These are phyloP conservation scores for Clostera curtula DNA, from an alignment of 2,888 invertebrate genomes.

Conservation along the genomic window DNA sequence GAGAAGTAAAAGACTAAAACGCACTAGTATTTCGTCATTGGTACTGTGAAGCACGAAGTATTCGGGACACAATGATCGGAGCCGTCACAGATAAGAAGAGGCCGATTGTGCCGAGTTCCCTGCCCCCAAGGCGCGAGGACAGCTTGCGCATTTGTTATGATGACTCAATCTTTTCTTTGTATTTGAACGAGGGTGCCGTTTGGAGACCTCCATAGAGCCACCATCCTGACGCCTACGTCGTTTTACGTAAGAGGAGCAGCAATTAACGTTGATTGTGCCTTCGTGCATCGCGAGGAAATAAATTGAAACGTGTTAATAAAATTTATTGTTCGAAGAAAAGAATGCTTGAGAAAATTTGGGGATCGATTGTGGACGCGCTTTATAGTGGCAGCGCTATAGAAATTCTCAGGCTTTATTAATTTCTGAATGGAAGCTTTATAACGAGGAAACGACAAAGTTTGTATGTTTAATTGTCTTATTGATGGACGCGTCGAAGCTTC, in stretches of 20 bases:
- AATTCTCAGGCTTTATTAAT: conserved; percentile 38
- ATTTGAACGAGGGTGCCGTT: conserved; percentile 39
- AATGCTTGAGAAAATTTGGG: conserved; percentile 53
- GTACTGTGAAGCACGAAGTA: conserved; percentile 54
- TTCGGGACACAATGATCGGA: conserved; percentile 62
- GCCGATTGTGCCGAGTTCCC: conserved; percentile 60
- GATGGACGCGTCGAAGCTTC: conserved; percentile 7
- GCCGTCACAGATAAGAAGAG: conserved; percentile 67
- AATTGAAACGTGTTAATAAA: conserved; percentile 68
- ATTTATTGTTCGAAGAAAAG: conserved; percentile 56
- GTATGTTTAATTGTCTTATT: conserved; percentile 27
- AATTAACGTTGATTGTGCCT: conserved; percentile 64
- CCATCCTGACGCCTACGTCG: conserved; percentile 41
- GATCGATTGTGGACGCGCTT: conserved; percentile 50
- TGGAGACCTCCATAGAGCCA: conserved; percentile 34
- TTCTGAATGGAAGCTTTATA: conserved; percentile 36
- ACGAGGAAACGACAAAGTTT: conserved; percentile 39
- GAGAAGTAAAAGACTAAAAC: conserved; percentile 61
- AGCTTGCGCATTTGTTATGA: conserved; percentile 69
- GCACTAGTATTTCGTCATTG: conserved; percentile 57
- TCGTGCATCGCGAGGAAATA: conserved; percentile 43
- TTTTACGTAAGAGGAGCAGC: conserved; percentile 60
- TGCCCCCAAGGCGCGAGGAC: conserved; percentile 43
- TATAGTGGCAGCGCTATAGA: no score
- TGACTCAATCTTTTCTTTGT: conserved; percentile 73